Evolutionary conservation across 2,888 invertebrate species (phyloP).

Genomic region (Phytoseiulus persimilis): DNA sequence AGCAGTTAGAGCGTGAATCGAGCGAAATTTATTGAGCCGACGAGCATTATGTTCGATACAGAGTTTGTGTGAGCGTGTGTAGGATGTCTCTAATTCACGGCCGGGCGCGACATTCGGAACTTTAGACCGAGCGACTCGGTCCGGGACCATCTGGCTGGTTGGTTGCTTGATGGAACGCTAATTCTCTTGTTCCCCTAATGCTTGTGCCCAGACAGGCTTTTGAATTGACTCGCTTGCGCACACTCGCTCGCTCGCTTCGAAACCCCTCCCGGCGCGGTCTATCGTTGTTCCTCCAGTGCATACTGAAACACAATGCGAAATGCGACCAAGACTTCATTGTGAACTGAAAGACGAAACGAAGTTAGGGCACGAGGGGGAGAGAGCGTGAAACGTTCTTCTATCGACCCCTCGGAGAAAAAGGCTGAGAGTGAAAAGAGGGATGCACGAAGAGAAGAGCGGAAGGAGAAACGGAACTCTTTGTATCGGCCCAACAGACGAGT

Average conservation of each 20-base stretch:
- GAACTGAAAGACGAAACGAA: not conserved
- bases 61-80: not conserved
- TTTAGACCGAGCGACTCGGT: not conserved
- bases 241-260: not conserved
- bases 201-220: not conserved
- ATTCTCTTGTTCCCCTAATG: not conserved
- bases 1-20: constrained; percentile 5
- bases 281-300: not conserved
- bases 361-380: not conserved
- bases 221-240: not conserved
- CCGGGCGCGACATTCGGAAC: not conserved
- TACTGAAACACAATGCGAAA: not conserved
- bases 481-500: not conserved
- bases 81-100: not conserved
- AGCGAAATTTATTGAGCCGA: not conserved
- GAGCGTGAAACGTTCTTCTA: not conserved
- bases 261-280: not conserved
- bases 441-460: not conserved
- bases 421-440: not conserved
- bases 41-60: not conserved
- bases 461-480: not conserved
- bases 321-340: constrained; percentile 5
- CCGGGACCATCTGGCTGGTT: not conserved
- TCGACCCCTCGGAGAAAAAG: not conserved
- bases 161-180: not conserved